Base-by-base conservation (phyloP, 2,888 invertebrate genomes). In the Panopea generosa region DNA sequence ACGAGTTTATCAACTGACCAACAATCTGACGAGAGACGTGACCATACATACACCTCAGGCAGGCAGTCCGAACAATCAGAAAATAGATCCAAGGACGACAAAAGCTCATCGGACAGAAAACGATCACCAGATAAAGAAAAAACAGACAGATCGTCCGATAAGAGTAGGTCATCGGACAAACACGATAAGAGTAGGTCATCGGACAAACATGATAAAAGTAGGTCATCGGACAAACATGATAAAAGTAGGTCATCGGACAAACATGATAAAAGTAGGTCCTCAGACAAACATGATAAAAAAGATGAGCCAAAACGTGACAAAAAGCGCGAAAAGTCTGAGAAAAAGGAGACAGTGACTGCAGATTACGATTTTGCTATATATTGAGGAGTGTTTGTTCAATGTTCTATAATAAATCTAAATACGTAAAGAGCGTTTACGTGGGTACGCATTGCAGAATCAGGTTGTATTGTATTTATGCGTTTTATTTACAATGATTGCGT, bases 361-460 rank as follows among this genome's bases (percentile, higher is more conserved):
- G 76, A 77, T 45, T 77, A 77, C 27, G 77, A 77, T 43, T 77
- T 77, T 59, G 62, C 62, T 16, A 72, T 71, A 61, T 77, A 77
- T 55, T 77, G 59, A 67, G 14, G 14, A 29, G 1, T 33, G 11
- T 33, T 11, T 33, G 33, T n/a, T n/a, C n/a, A n/a, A n/a, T n/a
- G n/a, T n/a, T n/a, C n/a, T n/a, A n/a, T n/a, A n/a, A n/a, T n/a
- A n/a, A n/a, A n/a, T n/a, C n/a, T n/a, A n/a, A n/a, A n/a, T n/a
- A n/a, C n/a, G n/a, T n/a, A n/a, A n/a, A n/a, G n/a, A n/a, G n/a
- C n/a, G n/a, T n/a, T n/a, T n/a, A n/a, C n/a, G n/a, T n/a, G n/a
- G n/a, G n/a, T n/a, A n/a, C n/a, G n/a, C n/a, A n/a, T n/a, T n/a
- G n/a, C n/a, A n/a, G n/a, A n/a, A n/a, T n/a, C n/a, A n/a, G n/a